A percentile compares a stretch with the other conserved stretches of the same genome.
Conservation (phyloP, 2,888 invertebrate genomes). For the Papilio protenor region DNA sequence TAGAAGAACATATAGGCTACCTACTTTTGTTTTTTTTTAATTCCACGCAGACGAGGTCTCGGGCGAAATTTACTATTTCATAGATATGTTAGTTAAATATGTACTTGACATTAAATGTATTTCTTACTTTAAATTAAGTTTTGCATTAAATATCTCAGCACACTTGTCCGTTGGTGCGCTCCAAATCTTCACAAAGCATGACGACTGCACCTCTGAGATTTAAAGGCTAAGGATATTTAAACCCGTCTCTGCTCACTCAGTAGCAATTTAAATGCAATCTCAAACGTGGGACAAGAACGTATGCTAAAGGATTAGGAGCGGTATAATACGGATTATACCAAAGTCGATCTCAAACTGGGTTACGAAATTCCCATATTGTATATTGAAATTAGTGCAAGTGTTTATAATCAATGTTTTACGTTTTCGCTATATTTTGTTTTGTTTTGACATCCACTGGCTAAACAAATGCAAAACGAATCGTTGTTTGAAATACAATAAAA, state of each 20-base stretch:
- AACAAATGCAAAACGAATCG: too few relatives aligned
- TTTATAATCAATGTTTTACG: too few relatives aligned
- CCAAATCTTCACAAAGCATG: slow-evolving; percentile 39
- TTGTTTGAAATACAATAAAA: too few relatives aligned
- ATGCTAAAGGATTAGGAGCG: slow-evolving; percentile 19
- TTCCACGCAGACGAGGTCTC: too few relatives aligned
- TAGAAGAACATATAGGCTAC: too few relatives aligned
- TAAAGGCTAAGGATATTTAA: slow-evolving; percentile 31
- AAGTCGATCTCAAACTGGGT: not conserved
- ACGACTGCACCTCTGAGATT: slow-evolving; percentile 24
- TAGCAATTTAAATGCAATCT: slow-evolving; percentile 37
- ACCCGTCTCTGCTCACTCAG: slow-evolving; percentile 34
- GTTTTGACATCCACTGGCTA: too few relatives aligned
- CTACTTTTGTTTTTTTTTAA: too few relatives aligned
- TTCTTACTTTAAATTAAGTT: not conserved
- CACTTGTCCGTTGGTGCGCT: not conserved
- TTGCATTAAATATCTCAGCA: not conserved
- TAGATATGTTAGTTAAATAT: not conserved
- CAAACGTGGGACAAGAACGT: slow-evolving; percentile 23
- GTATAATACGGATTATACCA: slow-evolving; percentile 10
- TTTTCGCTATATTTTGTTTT: too few relatives aligned
- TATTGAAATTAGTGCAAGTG: not conserved
- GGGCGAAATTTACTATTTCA: too few relatives aligned
- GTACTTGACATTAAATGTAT: not conserved
- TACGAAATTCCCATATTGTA: not conserved